phyloP scores from a whole-genome alignment of 2,888 invertebrate species.

The Apantesis nais region DNA sequence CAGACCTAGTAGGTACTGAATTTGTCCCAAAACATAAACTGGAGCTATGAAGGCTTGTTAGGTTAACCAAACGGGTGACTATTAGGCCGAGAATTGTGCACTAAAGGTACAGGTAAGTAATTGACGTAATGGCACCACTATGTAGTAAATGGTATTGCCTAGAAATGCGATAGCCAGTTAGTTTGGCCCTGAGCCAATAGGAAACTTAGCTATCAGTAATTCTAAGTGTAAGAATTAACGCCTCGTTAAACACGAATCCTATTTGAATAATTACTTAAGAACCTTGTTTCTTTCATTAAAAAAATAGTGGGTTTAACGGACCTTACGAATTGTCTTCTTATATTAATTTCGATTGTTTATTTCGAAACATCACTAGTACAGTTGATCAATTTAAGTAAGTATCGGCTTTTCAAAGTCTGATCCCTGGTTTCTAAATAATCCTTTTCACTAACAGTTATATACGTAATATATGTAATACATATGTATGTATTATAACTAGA shows the following conservation, averaged over 20 bases:
- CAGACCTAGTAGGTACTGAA: not conserved
- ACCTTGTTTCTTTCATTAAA: not conserved
- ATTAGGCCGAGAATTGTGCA: slow-evolving; percentile 15
- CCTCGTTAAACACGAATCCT: not conserved
- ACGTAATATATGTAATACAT: too few species aligned
- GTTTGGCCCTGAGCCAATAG: slow-evolving; percentile 42
- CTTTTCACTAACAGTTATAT: too few species aligned
- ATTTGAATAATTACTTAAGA: not conserved
- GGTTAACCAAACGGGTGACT: not conserved
- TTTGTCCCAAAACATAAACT: not conserved
- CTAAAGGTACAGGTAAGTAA: slow-evolving; percentile 22
- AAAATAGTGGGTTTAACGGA: not conserved
- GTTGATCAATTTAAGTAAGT: not conserved
- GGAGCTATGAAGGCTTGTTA: not conserved
- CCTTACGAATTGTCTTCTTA: not conserved
- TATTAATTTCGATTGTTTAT: not conserved
- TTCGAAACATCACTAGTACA: not conserved
- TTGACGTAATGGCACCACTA: slow-evolving; percentile 31
- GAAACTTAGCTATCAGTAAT: slow-evolving; percentile 23
- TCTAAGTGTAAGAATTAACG: slow-evolving; percentile 1
- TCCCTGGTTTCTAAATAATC: too few species aligned
- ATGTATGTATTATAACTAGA: too few species aligned
- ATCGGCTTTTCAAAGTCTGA: too few species aligned
- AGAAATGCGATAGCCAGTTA: slow-evolving; percentile 44
- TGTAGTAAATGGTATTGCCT: slow-evolving; percentile 41